Base-by-base conservation (phyloP, 2,113 vertebrate genomes). In the Sclerurus mexicanus region DNA sequence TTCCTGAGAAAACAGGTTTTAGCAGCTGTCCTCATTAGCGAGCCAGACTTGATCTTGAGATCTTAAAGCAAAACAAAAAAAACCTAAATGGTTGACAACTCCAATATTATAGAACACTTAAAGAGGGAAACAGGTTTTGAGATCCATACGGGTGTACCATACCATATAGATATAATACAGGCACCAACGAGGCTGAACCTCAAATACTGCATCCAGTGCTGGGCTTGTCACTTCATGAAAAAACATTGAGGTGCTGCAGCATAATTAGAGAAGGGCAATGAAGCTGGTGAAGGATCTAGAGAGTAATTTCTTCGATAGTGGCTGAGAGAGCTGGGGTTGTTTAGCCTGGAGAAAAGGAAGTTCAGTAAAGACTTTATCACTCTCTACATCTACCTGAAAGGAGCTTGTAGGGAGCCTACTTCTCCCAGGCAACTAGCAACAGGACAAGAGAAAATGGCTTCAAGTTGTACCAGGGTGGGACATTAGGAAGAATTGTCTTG, bases 151-250 rank as follows among this genome's bases (percentile, higher is more conserved):
- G 10, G 7, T n/a, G 33, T 28, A 67, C n/a, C n/a, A 46, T 7
- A 39, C 21, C 2, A 6, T 42, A n/a, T 11, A 64, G 7, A 12
- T 53, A 21, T 53, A 67, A 39, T n/a, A 12, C 13, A 35, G 24
- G 28, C 8, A 17, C 33, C 22, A 22, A 37, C 59, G 37, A 50
- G 50, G 22, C 17, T 0, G 0, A 4, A 15, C 11, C 25, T 42
- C 25, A 31, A 49, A 7, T 27, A 31, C 6, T 24, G 12, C 37
- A 19, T 52, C 20, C 15, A 39, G 13, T 39, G 81, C 37, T 44
- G 50, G 9, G 28, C 23, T 19, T 3, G 33, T 39, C 46, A n/a
- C 6, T 30, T n/a, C n/a, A 39, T 30, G 23, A n/a, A n/a, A 60
- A 67, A 39, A 30, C 27, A 40, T 21, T 21, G 37, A 63, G 16